phyloP scores from a whole-genome alignment of 2,797 vertebrate genomes.

The Malurus leucopterus region DNA sequence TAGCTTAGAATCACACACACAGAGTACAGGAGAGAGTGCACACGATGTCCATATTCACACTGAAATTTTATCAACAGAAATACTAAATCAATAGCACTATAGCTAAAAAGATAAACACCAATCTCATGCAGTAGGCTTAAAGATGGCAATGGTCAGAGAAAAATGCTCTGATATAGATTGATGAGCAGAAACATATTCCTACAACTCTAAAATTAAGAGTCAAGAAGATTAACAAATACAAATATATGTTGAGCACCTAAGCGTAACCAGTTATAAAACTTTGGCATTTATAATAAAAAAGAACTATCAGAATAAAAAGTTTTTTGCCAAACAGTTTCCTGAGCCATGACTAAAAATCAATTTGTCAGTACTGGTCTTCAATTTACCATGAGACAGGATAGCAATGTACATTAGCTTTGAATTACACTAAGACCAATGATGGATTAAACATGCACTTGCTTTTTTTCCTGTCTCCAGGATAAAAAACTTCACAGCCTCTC shows the following conservation, averaged over 20 bases:
- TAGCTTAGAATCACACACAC: not conserved
- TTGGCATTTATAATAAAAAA: not conserved
- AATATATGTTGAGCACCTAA: not conserved
- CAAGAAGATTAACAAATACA: not conserved
- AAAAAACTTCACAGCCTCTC: not conserved
- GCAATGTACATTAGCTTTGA: not conserved
- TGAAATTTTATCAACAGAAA: not conserved
- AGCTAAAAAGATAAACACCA: not conserved
- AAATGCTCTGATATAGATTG: not conserved
- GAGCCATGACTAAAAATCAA: not conserved
- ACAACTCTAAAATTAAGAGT: not conserved
- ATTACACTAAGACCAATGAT: not conserved
- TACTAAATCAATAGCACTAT: not conserved
- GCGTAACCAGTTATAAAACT: not conserved
- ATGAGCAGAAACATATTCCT: not conserved
- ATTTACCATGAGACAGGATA: not conserved
- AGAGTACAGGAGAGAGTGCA: not conserved
- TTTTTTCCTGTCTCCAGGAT: not conserved
- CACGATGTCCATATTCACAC: not conserved
- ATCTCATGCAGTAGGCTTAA: not conserved
- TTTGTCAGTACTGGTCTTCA: not conserved
- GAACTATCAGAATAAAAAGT: not conserved
- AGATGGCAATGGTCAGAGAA: not conserved
- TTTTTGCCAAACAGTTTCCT: not conserved
- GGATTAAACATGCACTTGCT: not conserved